Base-by-base conservation (phyloP, 1,140 invertebrate genomes). In the Panagrolaimus sp. region DNA sequence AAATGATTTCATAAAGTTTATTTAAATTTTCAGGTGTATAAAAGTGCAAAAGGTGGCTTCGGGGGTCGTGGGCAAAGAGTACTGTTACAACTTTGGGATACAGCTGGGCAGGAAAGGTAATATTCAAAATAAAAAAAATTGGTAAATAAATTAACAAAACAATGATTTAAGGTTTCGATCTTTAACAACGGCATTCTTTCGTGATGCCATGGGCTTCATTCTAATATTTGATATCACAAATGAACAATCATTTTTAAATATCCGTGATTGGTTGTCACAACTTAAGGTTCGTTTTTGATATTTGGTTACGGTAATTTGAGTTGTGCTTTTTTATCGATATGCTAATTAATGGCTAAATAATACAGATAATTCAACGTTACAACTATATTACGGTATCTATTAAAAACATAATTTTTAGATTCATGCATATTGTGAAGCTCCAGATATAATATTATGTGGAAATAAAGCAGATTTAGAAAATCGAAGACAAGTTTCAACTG, bases 201-300 rank as follows among this genome's bases (percentile, higher is more conserved):
- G 94, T 71, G 94, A 96, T 87, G 92, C 94, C n/a, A 97, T 97
- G 94, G 94, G 94, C 24, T 97, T 97, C 84, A 87, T 97, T 64
- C 86, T 97, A 10, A 87, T 97, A 46, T 97, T 97, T 87, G 94
- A 97, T 85, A 86, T 97, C 79, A 95, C 93, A 68, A 96, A 90
- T 87, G 93, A 96, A 86, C 90, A 92, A 79, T 95, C 92, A 43
- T 96, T 97, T 84, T 84, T 96, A 64, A 93, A 96, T 88, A 91
- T 95, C 52, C 88, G 91, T 81, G 93, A 94, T 85, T 97, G 94
- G 94, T 88, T 97, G 81, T 91, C 93, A 72, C 93, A 97, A 84
- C 86, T 97, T 45, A 90, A 89, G 88, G 90, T 91, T 88, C 72
- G 78, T 67, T 68, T 70, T 71, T 1, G 58, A 70, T 63, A 47